Percentiles rank a stretch among this genome's conserved stretches.
Evolutionary conservation across 2,888 invertebrate species (phyloP).

Genomic region (Salticus scenicus): DNA sequence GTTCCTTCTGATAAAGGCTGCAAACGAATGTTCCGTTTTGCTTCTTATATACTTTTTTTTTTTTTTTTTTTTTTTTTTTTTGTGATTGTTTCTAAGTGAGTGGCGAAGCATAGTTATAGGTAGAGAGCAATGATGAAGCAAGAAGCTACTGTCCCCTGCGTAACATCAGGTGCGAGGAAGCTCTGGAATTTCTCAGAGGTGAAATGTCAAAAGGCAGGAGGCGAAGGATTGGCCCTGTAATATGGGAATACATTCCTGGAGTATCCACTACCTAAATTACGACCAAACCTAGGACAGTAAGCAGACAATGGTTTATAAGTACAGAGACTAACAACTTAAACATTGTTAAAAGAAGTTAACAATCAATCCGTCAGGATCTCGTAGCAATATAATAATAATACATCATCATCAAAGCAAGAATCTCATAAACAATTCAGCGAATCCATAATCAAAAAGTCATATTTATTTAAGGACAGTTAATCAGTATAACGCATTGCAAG

Average conservation of each 20-base stretch:
- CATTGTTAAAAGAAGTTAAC: too few relatives aligned
- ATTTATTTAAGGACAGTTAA: too few relatives aligned
- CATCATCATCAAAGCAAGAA: too few relatives aligned
- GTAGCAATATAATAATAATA: too few relatives aligned
- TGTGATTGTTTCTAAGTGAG: background rate
- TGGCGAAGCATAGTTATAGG: background rate
- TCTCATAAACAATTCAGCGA: too few relatives aligned
- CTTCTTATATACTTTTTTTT: too few relatives aligned
- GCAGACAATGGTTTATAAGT: background rate
- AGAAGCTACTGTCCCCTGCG: background rate
- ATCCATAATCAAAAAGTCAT: too few relatives aligned
- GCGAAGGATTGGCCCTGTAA: slow-evolving; percentile 32
- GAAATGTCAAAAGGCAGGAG: slow-evolving; percentile 49
- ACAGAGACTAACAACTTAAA: too few relatives aligned
- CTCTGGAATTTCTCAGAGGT: background rate
- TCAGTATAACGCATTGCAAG: too few relatives aligned
- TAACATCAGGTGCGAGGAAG: background rate
- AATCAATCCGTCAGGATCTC: too few relatives aligned
- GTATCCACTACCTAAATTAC: slow-evolving; percentile 42
- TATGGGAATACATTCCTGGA: slow-evolving; percentile 53
- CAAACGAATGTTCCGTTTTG: background rate
- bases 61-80: background rate
- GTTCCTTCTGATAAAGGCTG: slow-evolving; percentile 55
- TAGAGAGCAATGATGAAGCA: background rate
- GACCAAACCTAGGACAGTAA: slow-evolving; percentile 46